These are phyloP conservation scores for Fragum whitleyi DNA, from an alignment of 2,888 invertebrate species.

Conservation along the genomic window DNA sequence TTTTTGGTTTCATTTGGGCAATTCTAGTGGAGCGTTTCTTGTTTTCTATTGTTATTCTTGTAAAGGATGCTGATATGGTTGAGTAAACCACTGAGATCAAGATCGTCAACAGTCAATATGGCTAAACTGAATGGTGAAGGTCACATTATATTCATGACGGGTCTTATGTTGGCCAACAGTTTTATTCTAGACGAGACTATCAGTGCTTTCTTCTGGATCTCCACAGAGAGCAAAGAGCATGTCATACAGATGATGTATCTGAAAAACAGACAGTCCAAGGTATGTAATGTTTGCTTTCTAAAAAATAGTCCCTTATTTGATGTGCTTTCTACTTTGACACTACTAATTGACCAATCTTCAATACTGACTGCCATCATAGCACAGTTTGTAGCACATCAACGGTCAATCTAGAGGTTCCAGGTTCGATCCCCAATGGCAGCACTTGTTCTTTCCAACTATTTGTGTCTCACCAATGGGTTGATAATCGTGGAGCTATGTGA, in stretches of 20 bases:
- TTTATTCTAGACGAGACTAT: conserved; percentile 33
- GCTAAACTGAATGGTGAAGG: conserved; percentile 25
- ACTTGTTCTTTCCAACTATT: no score
- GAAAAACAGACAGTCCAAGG: conserved; percentile 14
- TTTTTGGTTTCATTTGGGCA: no score
- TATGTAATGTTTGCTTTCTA: neutral
- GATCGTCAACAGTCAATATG: conserved; percentile 6
- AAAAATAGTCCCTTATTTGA: no score
- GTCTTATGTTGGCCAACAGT: conserved; percentile 5
- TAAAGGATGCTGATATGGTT: conserved; percentile 6
- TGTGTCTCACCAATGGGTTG: no score
- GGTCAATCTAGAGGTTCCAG: no score
- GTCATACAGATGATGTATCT: conserved; percentile 29
- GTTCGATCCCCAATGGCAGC: no score
- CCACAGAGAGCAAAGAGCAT: neutral
- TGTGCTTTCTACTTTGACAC: neutral
- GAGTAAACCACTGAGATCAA: neutral
- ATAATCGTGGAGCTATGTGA: no score
- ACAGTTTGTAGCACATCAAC: no score
- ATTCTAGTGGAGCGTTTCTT: no score
- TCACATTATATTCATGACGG: conserved; percentile 8
- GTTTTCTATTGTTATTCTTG: neutral
- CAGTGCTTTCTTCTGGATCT: conserved; percentile 33
- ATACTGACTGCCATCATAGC: no score
- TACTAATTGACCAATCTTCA: no score